Evolutionary conservation across 2,797 vertebrate species (phyloP), one percentile per base, ranked within the genome.

Genomic region (Melopsittacus undulatus): DNA sequence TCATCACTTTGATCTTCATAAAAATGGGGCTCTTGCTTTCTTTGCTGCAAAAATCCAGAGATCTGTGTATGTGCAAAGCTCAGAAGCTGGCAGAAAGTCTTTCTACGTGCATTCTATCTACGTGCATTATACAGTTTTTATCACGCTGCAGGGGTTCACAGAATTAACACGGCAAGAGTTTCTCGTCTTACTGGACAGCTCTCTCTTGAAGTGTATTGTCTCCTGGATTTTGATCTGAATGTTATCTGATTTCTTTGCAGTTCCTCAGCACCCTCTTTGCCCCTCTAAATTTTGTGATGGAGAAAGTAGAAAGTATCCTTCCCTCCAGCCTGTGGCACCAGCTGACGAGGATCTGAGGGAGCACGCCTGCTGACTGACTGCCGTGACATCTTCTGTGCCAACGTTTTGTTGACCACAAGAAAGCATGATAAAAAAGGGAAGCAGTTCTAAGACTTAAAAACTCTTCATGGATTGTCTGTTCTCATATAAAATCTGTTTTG

Each of bases 251-350:
- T 93, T 96, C 90, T 96, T 97, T 95, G 61, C 97, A 99, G 99
- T 99, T 99, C 97, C 99, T 99, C 98, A 99, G 99, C 98, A 99
- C 99, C 81, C 98, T 99, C 95, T 99, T 99, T 76, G 99, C 99
- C 78, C 99, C 99, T 74, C 98, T 99, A 92, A 99, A 99, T 98
- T 99, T 99, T 97, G 99, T 99, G 97, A 99, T 99, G 99, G 99
- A 99, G 97, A 99, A 99, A 97, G 99, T 99, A 95, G 99, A 99
- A 97, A 99, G 99, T 96, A 99, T 99, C 97, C 98, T 99, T 91
- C 99, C 99, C 36, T 99, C 99, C 97, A 99, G 99, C 87, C 98
- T 99, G 95, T 99, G 99, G 99, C 99, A 99, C 97, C 99, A 99
- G 96, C 98, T 99, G 93, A 99, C 99, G 0, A 98, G 99, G 97